phyloP scores from a whole-genome alignment of 2,113 vertebrate genomes.

The Callospermophilus lateralis region DNA sequence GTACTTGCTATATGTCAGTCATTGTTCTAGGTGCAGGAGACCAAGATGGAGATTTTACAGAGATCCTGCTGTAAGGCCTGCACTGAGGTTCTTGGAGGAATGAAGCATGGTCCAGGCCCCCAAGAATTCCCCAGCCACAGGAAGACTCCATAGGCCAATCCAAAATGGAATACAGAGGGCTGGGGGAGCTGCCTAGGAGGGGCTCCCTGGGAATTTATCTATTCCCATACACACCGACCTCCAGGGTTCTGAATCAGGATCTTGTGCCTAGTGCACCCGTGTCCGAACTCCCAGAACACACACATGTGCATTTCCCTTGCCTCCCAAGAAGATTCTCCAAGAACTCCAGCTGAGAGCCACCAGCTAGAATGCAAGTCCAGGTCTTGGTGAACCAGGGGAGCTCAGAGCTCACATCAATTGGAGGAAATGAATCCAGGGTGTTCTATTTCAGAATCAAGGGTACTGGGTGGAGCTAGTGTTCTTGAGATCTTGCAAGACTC shows the following conservation, averaged over 20 bases:
- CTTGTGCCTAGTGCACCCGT: no score
- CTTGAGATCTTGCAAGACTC: background rate
- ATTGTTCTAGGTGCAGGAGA: background rate
- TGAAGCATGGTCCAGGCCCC: fast-evolving
- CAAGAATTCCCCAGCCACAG: background rate
- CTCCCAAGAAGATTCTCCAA: background rate
- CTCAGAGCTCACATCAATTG: background rate
- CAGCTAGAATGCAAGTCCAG: background rate
- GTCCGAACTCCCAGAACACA: background rate
- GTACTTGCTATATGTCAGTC: background rate
- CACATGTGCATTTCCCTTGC: no score
- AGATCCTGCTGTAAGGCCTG: background rate
- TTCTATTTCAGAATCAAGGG: background rate
- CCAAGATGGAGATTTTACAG: background rate
- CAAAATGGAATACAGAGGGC: background rate
- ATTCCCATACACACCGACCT: background rate
- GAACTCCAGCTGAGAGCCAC: background rate
- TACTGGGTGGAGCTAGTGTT: background rate
- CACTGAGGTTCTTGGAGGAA: background rate
- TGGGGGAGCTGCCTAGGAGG: background rate
- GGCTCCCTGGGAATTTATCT: background rate
- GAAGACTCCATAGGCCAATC: background rate
- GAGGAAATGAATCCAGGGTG: background rate
- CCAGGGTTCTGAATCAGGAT: background rate
- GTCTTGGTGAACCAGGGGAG: background rate